Conservation (phyloP, 2,888 invertebrate genomes). For the Colostygia pectinataria region DNA sequence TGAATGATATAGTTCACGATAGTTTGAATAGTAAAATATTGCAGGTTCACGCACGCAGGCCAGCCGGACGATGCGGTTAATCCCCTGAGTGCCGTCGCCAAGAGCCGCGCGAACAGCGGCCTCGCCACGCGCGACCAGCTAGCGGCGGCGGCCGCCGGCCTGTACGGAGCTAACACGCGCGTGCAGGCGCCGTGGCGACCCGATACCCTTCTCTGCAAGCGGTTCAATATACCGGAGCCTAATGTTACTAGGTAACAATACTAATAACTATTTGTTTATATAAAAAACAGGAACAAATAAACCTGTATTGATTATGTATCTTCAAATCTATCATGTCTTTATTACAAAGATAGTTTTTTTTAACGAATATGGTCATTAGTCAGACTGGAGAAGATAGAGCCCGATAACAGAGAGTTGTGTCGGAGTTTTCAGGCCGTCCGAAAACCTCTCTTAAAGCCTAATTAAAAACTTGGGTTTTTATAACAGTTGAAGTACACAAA, state of each 20-base stretch:
- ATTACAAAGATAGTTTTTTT: too few species aligned
- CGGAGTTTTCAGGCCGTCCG: too few species aligned
- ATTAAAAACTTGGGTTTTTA: too few species aligned
- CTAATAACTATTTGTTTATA: too few species aligned
- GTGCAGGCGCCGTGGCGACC: constrained; percentile 90
- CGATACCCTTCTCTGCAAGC: constrained; percentile 90
- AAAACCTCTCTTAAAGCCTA: too few species aligned
- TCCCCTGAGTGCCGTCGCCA: constrained; percentile 61
- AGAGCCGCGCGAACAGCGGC: constrained; percentile 59
- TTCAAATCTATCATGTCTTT: too few species aligned
- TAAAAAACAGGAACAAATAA: too few species aligned
- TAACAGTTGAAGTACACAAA: background rate
- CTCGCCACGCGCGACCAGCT: constrained; percentile 76
- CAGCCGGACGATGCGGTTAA: constrained; percentile 68
- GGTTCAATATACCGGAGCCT: constrained; percentile 97
- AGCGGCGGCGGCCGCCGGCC: constrained; percentile 88
- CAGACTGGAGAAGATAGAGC: too few species aligned
- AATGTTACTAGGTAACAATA: constrained; percentile 71
- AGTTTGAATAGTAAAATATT: background rate
- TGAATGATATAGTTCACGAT: too few species aligned
- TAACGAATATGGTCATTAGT: too few species aligned
- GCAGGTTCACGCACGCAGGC: constrained; percentile 72
- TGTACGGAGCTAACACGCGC: constrained; percentile 91
- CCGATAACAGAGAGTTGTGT: too few species aligned
- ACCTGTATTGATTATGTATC: too few species aligned